Evolutionary conservation across 2,797 vertebrate genomes (phyloP), one percentile per base, ranked within the genome.

Genomic region (Eremophila alpestris): DNA sequence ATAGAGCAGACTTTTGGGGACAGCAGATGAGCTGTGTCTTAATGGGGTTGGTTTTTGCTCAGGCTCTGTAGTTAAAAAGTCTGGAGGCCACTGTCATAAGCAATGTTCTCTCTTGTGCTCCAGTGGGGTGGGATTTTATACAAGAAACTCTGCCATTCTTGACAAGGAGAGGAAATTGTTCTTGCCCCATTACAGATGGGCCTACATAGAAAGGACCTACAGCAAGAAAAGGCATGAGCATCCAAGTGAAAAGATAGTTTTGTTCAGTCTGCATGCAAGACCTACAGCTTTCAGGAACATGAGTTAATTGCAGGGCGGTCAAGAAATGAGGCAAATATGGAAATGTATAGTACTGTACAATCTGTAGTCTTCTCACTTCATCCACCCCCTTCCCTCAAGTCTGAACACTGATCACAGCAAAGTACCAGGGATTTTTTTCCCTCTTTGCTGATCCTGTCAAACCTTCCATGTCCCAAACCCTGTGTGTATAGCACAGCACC

Each of bases 381-480:
- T 36, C 68, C n/a, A 10, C 71, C 38, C 40, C 59, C 73, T 80
- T 92, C 54, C 52, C 38, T 93, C 68, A 43, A 78, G 32, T 80
- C 68, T 95, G 83, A 95, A 67, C 73, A 91, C 75, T 75, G 74
- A 95, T 93, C 79, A 78, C 83, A 96, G 79, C 69, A 75, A 84
- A 92, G 23, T 16, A 9, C 36, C 8, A 4, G 3, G 16, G 7
- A n/a, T 13, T 11, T 41, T 58, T 41, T 27, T 3, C 1, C 7
- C 16, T 22, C n/a, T 34, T 63, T 81, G 59, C 51, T 71, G 80
- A 24, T 26, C 7, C 49, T 69, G 55, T 90, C 82, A 90, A 69
- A 73, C 46, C 70, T 83, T 71, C 64, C 56, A 3, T n/a, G 32
- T 78, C 27, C 51, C 83, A 79, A 79, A 6, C 29, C 43, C 78